Conservation (phyloP, 1,140 invertebrate genomes). For the Penaeus chinensis region DNA sequence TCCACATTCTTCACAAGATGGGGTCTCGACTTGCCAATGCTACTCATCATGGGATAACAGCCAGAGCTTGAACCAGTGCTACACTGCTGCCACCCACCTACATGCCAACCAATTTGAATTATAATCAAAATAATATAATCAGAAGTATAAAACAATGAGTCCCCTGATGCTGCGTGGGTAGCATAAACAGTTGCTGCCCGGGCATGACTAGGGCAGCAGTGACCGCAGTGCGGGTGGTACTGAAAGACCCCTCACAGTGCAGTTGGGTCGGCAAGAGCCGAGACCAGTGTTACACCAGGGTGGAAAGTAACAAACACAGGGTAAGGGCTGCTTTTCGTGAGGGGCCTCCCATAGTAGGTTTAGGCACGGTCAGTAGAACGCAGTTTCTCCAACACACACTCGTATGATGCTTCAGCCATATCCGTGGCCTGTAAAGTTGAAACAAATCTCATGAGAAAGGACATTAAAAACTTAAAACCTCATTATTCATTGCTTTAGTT, state of each 20-base stretch:
- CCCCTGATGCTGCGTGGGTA: conserved; percentile 52
- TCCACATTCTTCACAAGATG: too few relatives aligned
- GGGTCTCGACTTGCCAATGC: neutral
- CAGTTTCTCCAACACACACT: conserved; percentile 91
- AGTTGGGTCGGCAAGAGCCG: conserved; percentile 20
- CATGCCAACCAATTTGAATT: conserved; percentile 47
- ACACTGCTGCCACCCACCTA: conserved; percentile 52
- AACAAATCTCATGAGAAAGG: neutral
- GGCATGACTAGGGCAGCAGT: conserved; percentile 52
- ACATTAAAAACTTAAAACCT: too few relatives aligned
- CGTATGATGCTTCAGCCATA: conserved; percentile 88
- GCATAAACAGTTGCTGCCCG: conserved; percentile 47
- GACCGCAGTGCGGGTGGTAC: conserved; percentile 24
- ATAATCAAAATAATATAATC: conserved; percentile 58
- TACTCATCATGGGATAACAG: neutral
- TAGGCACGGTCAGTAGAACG: conserved; percentile 93
- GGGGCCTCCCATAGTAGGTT: conserved; percentile 63
- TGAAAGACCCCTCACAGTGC: conserved; percentile 36
- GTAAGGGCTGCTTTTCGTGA: conserved; percentile 47
- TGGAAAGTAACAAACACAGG: conserved; percentile 19
- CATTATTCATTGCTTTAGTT: too few relatives aligned
- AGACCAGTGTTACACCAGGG: neutral
- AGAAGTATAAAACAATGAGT: conserved; percentile 56
- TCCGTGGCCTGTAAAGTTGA: conserved; percentile 79
- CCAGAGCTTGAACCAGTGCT: conserved; percentile 48